Conservation (phyloP, 2,888 invertebrate species). For the Scelioninae gen. 2 region DNA sequence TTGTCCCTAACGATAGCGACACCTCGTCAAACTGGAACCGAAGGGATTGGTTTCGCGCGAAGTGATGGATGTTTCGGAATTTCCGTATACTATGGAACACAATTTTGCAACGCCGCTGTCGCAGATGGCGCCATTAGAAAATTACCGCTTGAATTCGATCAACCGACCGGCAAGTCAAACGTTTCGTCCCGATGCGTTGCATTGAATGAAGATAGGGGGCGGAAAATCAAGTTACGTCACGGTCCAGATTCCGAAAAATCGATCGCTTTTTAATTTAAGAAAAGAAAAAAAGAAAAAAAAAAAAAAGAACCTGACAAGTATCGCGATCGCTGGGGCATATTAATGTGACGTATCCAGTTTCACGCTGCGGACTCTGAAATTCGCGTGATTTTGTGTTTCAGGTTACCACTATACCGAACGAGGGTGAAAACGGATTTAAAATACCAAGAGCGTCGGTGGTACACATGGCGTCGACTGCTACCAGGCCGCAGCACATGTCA, state of each 20-base stretch:
- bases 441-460: slow-evolving; percentile 74
- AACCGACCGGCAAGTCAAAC: too few relatives aligned
- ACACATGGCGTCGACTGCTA: slow-evolving; percentile 74
- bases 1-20: not conserved
- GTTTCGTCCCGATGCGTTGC: too few relatives aligned
- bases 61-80: slow-evolving; percentile 7
- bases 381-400: slow-evolving; percentile 63
- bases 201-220: too few relatives aligned
- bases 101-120: too few relatives aligned
- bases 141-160: too few relatives aligned
- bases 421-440: slow-evolving; percentile 72
- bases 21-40: not conserved
- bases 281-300: not conserved
- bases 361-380: not conserved
- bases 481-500: slow-evolving; percentile 73
- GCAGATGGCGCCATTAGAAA: too few relatives aligned
- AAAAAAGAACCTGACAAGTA: too few relatives aligned
- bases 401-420: slow-evolving; percentile 74
- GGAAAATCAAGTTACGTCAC: too few relatives aligned
- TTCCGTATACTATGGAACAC: too few relatives aligned
- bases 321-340: too few relatives aligned
- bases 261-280: too few relatives aligned
- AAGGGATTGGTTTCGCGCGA: not conserved
- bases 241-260: too few relatives aligned
- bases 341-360: not conserved